These are phyloP conservation scores for Laupala kohalensis DNA, from an alignment of 1,140 invertebrate species.

Conservation along the genomic window DNA sequence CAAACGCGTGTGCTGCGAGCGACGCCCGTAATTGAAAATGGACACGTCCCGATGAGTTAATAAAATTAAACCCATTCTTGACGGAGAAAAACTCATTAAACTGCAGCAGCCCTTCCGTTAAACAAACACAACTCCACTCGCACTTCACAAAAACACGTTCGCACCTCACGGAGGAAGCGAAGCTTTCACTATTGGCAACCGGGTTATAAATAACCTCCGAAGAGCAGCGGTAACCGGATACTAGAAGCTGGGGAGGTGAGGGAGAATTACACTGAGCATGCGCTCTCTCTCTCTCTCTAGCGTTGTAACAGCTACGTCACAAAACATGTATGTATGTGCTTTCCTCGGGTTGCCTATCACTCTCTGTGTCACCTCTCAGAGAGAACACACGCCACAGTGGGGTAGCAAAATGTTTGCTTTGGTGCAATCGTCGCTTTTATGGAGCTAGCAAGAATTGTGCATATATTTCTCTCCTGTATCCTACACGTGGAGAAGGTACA, in stretches of 20 bases:
- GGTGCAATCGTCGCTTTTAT: too few species aligned
- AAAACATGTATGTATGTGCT: neutral
- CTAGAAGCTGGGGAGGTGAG: neutral
- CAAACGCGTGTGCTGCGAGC: too few species aligned
- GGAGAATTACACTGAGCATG: neutral
- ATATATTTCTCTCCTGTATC: too few species aligned
- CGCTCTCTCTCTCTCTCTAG: neutral
- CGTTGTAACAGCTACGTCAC: neutral
- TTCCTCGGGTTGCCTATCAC: too few species aligned
- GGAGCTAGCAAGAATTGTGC: too few species aligned
- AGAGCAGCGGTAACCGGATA: too few species aligned
- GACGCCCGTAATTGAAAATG: neutral
- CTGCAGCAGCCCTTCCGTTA: neutral
- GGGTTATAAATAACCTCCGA: neutral
- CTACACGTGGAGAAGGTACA: too few species aligned
- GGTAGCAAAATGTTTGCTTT: too few species aligned
- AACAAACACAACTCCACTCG: neutral
- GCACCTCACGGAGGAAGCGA: neutral
- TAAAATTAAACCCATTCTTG: neutral
- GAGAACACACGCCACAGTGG: too few species aligned
- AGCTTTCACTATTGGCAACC: neutral
- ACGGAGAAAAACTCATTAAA: neutral
- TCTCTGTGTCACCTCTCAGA: too few species aligned
- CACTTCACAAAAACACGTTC: neutral
- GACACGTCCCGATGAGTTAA: neutral